Conservation (phyloP, 2,797 vertebrate species). For the Cichlasoma orientale region DNA sequence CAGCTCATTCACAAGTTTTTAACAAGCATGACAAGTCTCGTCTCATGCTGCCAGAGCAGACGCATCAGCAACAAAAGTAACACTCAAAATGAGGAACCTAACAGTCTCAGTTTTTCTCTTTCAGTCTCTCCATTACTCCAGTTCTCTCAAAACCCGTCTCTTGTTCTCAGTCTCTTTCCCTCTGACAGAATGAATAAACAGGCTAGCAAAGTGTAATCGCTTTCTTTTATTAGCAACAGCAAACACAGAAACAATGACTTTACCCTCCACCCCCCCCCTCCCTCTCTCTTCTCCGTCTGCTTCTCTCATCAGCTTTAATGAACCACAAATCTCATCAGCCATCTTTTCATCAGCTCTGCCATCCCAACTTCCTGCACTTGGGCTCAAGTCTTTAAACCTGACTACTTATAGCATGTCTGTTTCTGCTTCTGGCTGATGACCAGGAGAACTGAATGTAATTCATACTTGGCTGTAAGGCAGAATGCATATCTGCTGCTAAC, state of each 20-base stretch:
- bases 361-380: slow-evolving; percentile 47
- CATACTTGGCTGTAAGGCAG: slow-evolving; percentile 21
- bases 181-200: slow-evolving; percentile 65
- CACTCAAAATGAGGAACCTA: slow-evolving; percentile 42
- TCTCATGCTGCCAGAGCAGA: slow-evolving; percentile 36
- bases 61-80: slow-evolving; percentile 47
- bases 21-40: slow-evolving; percentile 35
- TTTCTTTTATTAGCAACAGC: slow-evolving; percentile 76
- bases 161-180: slow-evolving; percentile 35
- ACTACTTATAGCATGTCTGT: slow-evolving; percentile 10
- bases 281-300: slow-evolving; percentile 45
- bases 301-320: slow-evolving; percentile 74
- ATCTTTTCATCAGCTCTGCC: slow-evolving; percentile 68
- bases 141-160: slow-evolving; percentile 30
- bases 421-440: slow-evolving; percentile 22
- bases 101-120: slow-evolving; percentile 38
- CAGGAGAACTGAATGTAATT: slow-evolving; percentile 15
- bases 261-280: slow-evolving; percentile 40
- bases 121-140: slow-evolving; percentile 35
- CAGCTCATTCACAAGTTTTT: slow-evolving; percentile 45
- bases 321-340: slow-evolving; percentile 74
- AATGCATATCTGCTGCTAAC: background rate
- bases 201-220: slow-evolving; percentile 68
- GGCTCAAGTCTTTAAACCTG: slow-evolving; percentile 38
- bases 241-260: slow-evolving; percentile 74